Conservation (phyloP, 2,888 invertebrate species). For the Euproctis similis region DNA sequence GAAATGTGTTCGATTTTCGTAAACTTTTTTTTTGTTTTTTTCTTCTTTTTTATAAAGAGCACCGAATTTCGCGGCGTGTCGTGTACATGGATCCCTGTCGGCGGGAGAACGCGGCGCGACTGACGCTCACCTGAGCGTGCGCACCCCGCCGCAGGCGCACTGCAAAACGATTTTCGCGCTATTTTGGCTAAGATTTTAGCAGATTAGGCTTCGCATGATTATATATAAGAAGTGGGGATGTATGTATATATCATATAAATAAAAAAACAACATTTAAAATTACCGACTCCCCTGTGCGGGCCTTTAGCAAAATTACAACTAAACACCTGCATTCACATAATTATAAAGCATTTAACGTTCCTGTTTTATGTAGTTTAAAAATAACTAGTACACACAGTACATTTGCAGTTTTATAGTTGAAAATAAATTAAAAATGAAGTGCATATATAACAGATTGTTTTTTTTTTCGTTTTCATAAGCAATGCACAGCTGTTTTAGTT, state of each 20-base stretch:
- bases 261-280: too few relatives aligned
- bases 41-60: constrained; percentile 48
- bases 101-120: constrained; percentile 68
- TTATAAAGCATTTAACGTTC: constrained; percentile 38
- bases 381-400: too few relatives aligned
- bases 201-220: constrained; percentile 69
- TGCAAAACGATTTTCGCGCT: constrained; percentile 72
- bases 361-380: constrained; percentile 33
- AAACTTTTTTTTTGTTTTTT: too few relatives aligned
- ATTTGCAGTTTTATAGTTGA: constrained; percentile 12
- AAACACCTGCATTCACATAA: constrained; percentile 47
- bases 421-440: constrained; percentile 12
- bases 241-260: constrained; percentile 30
- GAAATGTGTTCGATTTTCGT: constrained; percentile 40
- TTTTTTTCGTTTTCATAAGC: constrained; percentile 19
- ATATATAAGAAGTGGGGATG: constrained; percentile 53
- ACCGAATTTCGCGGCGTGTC: constrained; percentile 60
- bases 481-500: constrained; percentile 34
- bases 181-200: constrained; percentile 73
- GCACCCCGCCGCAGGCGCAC: constrained; percentile 63
- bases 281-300: constrained; percentile 64
- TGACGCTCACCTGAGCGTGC: constrained; percentile 63
- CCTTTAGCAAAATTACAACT: constrained; percentile 50
- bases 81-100: constrained; percentile 65
- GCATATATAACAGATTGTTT: too few relatives aligned